Percentiles rank a stretch among this genome's conserved stretches.
Evolutionary conservation across 2,113 vertebrate genomes (phyloP).

Genomic region (Mormoops blainvillei): DNA sequence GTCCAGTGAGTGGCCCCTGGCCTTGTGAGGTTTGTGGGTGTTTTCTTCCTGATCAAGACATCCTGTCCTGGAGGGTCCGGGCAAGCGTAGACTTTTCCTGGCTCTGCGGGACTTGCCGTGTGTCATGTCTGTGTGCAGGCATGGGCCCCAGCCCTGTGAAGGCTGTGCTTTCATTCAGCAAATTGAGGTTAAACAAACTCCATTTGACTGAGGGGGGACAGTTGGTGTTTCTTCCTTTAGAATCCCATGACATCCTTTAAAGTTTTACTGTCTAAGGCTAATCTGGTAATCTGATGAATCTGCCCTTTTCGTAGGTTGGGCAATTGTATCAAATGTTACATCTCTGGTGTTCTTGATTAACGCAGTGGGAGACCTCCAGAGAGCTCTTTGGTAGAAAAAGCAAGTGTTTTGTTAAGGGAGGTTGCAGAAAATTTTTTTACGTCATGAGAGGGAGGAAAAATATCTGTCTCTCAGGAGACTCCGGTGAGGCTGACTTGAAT

Average conservation of each 20-base stretch:
- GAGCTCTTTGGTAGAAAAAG: not conserved
- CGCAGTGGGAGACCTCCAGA: not conserved
- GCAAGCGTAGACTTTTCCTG: conserved; percentile 58
- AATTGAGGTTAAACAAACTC: conserved; percentile 50
- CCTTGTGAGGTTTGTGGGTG: not conserved
- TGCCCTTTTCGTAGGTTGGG: conserved; percentile 4
- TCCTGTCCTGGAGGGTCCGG: not conserved
- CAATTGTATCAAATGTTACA: conserved; percentile 24
- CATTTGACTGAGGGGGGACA: not conserved
- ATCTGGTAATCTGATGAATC: conserved; percentile 38
- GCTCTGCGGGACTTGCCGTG: not conserved
- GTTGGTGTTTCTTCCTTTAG: conserved; percentile 7
- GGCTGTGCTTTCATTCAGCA: conserved; percentile 52
- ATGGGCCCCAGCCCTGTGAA: not conserved
- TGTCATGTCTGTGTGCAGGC: conserved; percentile 51
- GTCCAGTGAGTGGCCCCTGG: not conserved
- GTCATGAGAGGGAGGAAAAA: not conserved
- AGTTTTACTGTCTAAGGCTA: not conserved
- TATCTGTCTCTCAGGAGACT: not conserved
- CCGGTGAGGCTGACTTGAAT: not conserved
- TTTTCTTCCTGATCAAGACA: conserved; percentile 43
- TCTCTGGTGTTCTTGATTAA: not conserved
- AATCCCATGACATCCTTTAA: not conserved
- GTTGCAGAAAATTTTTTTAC: conserved; percentile 10
- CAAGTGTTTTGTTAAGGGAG: conserved; percentile 27